Conservation (phyloP, 2,888 invertebrate species). For the Lottia scabra region DNA sequence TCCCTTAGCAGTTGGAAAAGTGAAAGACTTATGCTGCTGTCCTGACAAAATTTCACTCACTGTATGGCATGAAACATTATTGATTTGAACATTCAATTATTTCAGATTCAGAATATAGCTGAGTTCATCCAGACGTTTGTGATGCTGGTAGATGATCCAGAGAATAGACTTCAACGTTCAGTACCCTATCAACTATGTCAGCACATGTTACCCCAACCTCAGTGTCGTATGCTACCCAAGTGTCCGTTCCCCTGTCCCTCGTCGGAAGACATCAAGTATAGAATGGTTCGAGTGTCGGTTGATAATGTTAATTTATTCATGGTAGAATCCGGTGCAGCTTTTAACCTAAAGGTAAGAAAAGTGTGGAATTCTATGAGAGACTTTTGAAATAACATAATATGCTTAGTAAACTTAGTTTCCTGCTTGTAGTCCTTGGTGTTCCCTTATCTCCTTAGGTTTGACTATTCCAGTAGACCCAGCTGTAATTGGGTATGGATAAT, state of each 20-base stretch:
- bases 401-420: too few relatives aligned
- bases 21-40: too few relatives aligned
- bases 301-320: constrained; percentile 84
- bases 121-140: constrained; percentile 90
- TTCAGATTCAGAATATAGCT: constrained; percentile 82
- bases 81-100: background rate
- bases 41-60: too few relatives aligned
- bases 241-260: constrained; percentile 81
- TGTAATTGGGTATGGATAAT: too few relatives aligned
- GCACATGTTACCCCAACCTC: constrained; percentile 74
- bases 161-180: constrained; percentile 89
- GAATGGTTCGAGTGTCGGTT: constrained; percentile 80
- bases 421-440: too few relatives aligned
- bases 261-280: constrained; percentile 89
- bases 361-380: too few relatives aligned
- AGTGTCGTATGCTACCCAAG: constrained; percentile 71
- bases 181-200: constrained; percentile 74
- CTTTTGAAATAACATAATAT: too few relatives aligned
- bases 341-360: constrained; percentile 81
- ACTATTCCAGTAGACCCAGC: too few relatives aligned
- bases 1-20: too few relatives aligned
- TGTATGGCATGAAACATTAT: too few relatives aligned
- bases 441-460: too few relatives aligned
- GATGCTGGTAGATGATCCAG: constrained; percentile 86
- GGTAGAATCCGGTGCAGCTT: constrained; percentile 87